Evolutionary conservation across 2,888 invertebrate genomes (phyloP).

Genomic region (Philaethria dido): DNA sequence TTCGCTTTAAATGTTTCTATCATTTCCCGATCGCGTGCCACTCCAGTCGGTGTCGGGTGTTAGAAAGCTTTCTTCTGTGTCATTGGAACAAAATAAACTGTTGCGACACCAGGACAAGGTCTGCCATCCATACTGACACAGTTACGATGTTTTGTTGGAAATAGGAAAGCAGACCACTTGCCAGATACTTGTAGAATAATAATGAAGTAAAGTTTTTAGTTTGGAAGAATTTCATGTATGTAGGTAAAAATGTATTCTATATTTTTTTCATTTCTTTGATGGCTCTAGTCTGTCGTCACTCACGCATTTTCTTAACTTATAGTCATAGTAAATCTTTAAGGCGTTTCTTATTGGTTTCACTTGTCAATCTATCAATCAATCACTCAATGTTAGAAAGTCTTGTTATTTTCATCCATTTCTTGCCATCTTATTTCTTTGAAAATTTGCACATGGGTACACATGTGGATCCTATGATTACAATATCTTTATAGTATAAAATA

Average conservation of each 20-base stretch:
- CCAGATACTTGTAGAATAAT: slow-evolving; percentile 1
- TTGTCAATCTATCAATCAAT: neutral
- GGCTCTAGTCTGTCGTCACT: no score
- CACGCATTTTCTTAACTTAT: no score
- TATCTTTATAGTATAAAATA: no score
- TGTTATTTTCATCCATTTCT: no score
- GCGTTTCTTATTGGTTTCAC: no score
- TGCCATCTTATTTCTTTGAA: no score
- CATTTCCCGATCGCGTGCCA: neutral
- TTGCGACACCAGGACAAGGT: slow-evolving; percentile 35
- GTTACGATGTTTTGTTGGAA: slow-evolving; percentile 1
- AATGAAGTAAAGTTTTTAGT: neutral
- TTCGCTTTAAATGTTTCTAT: neutral
- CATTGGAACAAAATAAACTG: slow-evolving; percentile 34
- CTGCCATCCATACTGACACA: slow-evolving; percentile 11
- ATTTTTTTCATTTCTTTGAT: no score
- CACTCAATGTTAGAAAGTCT: no score
- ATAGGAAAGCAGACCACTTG: neutral
- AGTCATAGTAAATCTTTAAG: no score
- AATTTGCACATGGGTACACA: no score
- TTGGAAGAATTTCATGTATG: neutral
- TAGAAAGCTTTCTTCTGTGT: slow-evolving; percentile 19
- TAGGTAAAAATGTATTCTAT: neutral
- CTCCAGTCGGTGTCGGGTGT: neutral
- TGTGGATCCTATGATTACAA: no score